phyloP scores from a whole-genome alignment of 2,888 invertebrate genomes.

The Sympetrum striolatum region DNA sequence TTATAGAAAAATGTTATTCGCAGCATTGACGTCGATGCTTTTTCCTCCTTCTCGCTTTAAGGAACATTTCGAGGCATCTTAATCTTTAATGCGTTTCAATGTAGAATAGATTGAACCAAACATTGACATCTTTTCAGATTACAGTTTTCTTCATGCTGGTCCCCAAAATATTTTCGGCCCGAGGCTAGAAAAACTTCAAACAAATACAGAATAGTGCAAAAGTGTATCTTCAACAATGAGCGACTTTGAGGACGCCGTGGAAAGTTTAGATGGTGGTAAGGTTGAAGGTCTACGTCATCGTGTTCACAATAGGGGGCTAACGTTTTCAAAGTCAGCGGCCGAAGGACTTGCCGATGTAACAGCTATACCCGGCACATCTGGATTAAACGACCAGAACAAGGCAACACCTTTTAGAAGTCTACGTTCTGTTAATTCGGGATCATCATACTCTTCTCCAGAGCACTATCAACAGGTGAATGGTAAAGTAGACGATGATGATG shows the following conservation, averaged over 20 bases:
- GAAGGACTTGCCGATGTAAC: conserved; percentile 13
- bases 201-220: background rate
- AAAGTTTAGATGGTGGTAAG: conserved; percentile 46
- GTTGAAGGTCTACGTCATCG: conserved; percentile 47
- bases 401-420: conserved; percentile 29
- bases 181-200: background rate
- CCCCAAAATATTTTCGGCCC: background rate
- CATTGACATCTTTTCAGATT: background rate
- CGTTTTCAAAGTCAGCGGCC: background rate
- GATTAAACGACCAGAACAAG: conserved; percentile 46
- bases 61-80: too few species aligned
- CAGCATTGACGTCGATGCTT: too few species aligned
- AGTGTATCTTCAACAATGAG: conserved; percentile 45
- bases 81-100: too few species aligned
- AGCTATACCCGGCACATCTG: conserved; percentile 12
- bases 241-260: conserved; percentile 50
- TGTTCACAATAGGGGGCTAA: background rate
- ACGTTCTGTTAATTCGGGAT: background rate
- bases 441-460: conserved; percentile 34
- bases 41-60: too few species aligned
- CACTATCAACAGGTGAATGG: conserved; percentile 10
- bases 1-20: too few species aligned
- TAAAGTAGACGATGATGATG: background rate
- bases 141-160: conserved; percentile 14
- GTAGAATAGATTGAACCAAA: background rate